phyloP scores from a whole-genome alignment of 92 coral and sea anemone species.

The Siderastrea siderea region DNA sequence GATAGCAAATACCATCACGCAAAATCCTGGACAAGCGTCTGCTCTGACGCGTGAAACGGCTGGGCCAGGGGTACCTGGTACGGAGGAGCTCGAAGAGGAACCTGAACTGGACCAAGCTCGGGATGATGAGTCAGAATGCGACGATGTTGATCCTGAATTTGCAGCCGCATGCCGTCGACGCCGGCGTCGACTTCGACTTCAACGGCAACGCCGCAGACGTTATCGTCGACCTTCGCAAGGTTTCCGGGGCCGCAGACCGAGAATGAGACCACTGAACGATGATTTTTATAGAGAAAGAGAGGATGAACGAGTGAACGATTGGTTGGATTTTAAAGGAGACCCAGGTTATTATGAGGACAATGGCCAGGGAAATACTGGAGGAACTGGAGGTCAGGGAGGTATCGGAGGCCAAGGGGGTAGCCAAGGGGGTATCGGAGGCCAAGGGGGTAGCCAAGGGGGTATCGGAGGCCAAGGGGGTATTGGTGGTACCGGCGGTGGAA shows the following conservation, averaged over 20 bases:
- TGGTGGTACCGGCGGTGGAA: slow-evolving; percentile 17
- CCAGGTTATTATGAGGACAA: slow-evolving; percentile 30
- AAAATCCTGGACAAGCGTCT: slow-evolving; percentile 23
- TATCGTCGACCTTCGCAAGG: slow-evolving; percentile 5
- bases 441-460: slow-evolving; percentile 5
- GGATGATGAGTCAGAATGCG: slow-evolving; percentile 8
- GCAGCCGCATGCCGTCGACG: slow-evolving; percentile 14
- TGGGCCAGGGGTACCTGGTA: neutral
- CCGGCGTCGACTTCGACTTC: slow-evolving; percentile 29
- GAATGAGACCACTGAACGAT: neutral
- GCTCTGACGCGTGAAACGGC: neutral
- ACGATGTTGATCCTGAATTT: slow-evolving; percentile 25
- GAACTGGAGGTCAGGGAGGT: slow-evolving; percentile 24
- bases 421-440: neutral
- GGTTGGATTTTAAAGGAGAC: slow-evolving; percentile 48
- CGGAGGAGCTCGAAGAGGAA: slow-evolving; percentile 27
- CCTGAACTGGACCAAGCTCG: slow-evolving; percentile 3
- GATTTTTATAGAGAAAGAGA: slow-evolving; percentile 10
- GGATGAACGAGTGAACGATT: slow-evolving; percentile 17
- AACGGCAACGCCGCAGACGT: neutral
- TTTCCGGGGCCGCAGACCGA: slow-evolving; percentile 1
- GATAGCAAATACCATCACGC: slow-evolving; percentile 4
- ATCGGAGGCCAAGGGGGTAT: neutral
- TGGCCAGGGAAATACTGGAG: slow-evolving; percentile 3
- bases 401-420: slow-evolving; percentile 6